phyloP scores from a whole-genome alignment of 2,113 vertebrate species.

The Pavo muticus region DNA sequence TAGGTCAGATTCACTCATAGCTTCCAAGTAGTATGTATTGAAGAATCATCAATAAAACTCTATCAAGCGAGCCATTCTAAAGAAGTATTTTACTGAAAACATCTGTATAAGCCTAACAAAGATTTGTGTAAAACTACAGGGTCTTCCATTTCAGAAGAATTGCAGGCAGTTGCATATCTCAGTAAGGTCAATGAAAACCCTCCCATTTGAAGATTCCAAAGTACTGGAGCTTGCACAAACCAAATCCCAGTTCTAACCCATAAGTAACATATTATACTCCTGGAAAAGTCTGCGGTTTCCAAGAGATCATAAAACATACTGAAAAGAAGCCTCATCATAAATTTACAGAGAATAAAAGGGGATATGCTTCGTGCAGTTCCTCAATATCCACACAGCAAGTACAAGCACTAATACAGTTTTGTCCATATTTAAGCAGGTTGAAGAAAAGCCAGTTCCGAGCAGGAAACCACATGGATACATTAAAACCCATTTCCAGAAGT shows the following conservation, averaged over 20 bases:
- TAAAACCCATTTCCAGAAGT: not conserved
- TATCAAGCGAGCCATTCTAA: not conserved
- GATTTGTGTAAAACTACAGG: not conserved
- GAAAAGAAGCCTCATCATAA: not conserved
- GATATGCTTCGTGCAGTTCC: not conserved
- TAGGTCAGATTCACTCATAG: not conserved
- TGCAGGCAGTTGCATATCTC: not conserved
- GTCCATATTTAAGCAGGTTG: not conserved
- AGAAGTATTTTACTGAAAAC: not conserved
- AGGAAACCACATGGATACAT: not conserved
- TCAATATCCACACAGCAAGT: not conserved
- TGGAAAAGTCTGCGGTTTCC: not conserved
- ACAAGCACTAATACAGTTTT: not conserved
- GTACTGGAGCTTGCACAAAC: not conserved
- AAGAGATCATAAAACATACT: not conserved
- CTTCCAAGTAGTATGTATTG: not conserved
- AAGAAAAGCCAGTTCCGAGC: not conserved
- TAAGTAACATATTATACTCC: not conserved
- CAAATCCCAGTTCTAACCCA: not conserved
- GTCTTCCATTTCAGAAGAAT: not conserved
- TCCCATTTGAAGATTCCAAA: not conserved
- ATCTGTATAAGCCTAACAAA: not conserved
- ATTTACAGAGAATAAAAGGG: not conserved
- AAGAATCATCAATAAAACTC: not conserved
- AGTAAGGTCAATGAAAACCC: not conserved